Evolutionary conservation across 2,888 invertebrate genomes (phyloP), one percentile per base, ranked within the genome.

Genomic region (Ellobium chinense): DNA sequence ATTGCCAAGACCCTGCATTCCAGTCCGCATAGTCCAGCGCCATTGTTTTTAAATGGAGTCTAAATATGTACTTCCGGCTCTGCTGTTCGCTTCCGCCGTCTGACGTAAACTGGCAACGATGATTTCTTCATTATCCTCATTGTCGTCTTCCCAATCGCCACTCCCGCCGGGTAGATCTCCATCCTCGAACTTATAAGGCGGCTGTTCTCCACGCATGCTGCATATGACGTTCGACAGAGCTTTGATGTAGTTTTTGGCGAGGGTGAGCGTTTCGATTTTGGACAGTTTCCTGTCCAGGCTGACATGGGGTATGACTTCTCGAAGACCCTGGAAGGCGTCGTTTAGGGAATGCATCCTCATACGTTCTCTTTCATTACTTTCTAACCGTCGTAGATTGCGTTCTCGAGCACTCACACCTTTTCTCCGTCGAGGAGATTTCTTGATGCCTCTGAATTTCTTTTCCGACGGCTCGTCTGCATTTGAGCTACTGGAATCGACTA

Each of bases 281-380:
- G 97, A 97, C 82, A 97, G 94, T 89, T 96, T 96, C 81, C 97
- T 94, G 87, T 96, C 96, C 93, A 96, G 96, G 92, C 96, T 96
- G 56, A 97, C 96, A 89, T 97, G 97, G 0, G 97, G 97, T 87
- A 97, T 97, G 2, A 97, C 97, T 91, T 96, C 95, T 39, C 97
- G 95, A 73, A 97, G 94, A 89, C 96, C 97, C 95, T 97, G 96
- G 93, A 97, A 97, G 24, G 97, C 97, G 91, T 97, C 96, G 92
- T 97, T 97, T 80, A 97, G 94, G 75, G 96, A 96, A 93, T 97
- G 97, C 97, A 97, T 97, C 88, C 97, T 94, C 96, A 97, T 96
- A 80, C 97, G 94, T 93, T 97, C 97, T 75, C 97, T 94, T 92
- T 97, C n/a, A n/a, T n/a, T n/a, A n/a, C n/a, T n/a, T n/a, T n/a